phyloP scores from a whole-genome alignment of 2,797 vertebrate species.

The Sylvilagus floridanus region DNA sequence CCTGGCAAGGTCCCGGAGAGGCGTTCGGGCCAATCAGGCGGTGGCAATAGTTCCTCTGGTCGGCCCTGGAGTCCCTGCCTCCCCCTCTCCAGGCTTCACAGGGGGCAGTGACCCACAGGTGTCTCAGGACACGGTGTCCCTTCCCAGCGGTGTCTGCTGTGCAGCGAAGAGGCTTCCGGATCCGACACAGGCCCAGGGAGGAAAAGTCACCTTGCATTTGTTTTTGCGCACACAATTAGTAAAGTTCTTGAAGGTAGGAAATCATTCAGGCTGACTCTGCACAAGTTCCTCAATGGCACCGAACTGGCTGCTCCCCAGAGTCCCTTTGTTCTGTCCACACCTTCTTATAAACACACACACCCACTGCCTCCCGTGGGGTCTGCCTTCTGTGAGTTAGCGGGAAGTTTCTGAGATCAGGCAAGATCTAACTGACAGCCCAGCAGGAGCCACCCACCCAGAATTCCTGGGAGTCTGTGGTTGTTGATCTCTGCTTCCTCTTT shows the following conservation, averaged over 20 bases:
- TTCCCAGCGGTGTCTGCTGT: neutral
- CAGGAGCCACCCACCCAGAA: neutral
- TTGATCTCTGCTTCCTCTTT: neutral
- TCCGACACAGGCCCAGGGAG: neutral
- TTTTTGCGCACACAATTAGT: constrained; percentile 35
- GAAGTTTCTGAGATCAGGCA: neutral
- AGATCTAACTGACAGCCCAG: neutral
- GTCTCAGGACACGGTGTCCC: neutral
- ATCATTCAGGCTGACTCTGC: neutral
- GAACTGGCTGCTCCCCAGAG: neutral
- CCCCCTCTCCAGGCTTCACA: neutral
- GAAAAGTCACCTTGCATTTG: neutral
- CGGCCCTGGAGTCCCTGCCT: no score
- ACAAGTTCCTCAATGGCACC: neutral
- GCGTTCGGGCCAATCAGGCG: neutral
- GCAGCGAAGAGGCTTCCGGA: neutral
- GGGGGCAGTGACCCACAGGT: neutral
- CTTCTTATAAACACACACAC: neutral
- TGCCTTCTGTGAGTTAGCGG: constrained; percentile 19
- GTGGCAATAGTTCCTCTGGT: neutral
- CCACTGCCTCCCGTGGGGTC: neutral
- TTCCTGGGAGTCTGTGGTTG: neutral
- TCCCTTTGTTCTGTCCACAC: constrained; percentile 23
- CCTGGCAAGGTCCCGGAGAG: neutral
- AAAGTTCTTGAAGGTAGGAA: constrained; percentile 22